These are phyloP conservation scores for Gallinago jamesoni DNA, from an alignment of 2,113 vertebrate genomes.

Conservation along the genomic window DNA sequence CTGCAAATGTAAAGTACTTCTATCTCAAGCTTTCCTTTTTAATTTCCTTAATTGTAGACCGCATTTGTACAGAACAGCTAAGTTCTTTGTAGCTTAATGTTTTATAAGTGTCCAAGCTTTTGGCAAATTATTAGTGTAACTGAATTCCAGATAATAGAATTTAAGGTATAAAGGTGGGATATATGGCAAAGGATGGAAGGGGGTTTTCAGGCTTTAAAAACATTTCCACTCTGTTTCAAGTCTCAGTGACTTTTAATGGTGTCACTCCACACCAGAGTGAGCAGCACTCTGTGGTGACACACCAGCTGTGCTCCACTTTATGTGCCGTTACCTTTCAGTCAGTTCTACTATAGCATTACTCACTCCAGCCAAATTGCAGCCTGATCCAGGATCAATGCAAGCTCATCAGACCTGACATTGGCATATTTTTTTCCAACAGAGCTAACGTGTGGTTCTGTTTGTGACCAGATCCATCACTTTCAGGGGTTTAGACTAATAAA, in stretches of 20 bases:
- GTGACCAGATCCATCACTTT: neutral
- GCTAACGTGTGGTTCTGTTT: constrained; percentile 24
- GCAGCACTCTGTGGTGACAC: neutral
- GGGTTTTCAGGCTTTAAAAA: neutral
- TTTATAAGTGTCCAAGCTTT: neutral
- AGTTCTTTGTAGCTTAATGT: neutral
- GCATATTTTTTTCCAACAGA: neutral
- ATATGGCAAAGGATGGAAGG: neutral
- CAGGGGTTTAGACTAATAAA: neutral
- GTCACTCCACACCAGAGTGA: neutral
- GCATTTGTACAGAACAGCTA: neutral
- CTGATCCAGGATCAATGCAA: neutral
- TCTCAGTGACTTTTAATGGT: neutral
- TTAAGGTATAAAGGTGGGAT: constrained; percentile 11
- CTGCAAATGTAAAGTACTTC: constrained; percentile 41
- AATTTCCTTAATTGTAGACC: constrained; percentile 29
- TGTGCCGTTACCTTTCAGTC: neutral
- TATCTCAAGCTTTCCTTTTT: constrained; percentile 20
- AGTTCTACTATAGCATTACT: neutral
- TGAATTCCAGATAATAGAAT: neutral
- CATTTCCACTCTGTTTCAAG: neutral
- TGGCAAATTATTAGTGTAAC: constrained; percentile 3
- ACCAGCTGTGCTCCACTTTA: neutral
- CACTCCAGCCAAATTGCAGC: neutral
- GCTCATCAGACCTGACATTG: neutral